Evolutionary conservation across 2,113 vertebrate species (phyloP).

Genomic region (Hyaena hyaena): DNA sequence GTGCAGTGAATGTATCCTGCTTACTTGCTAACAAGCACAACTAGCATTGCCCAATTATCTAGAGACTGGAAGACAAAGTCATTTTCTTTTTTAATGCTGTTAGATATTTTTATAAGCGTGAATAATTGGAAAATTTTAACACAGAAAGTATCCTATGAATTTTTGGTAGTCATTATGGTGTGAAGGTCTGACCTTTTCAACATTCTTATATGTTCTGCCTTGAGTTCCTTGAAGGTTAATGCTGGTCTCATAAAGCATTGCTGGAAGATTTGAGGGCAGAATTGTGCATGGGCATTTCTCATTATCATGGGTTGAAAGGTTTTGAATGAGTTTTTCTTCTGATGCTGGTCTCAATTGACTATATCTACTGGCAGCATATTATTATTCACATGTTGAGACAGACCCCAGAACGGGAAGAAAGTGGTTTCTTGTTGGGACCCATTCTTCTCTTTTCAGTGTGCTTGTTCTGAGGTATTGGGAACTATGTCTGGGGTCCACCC

Average conservation of each 20-base stretch:
- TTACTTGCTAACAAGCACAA: slow-evolving; percentile 51
- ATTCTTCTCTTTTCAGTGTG: neutral
- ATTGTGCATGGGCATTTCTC: slow-evolving; percentile 25
- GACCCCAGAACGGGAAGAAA: neutral
- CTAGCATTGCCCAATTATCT: neutral
- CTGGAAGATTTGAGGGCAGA: neutral
- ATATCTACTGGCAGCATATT: neutral
- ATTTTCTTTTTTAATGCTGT: neutral
- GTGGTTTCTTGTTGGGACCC: neutral
- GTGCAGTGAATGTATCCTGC: neutral
- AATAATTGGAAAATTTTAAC: slow-evolving; percentile 66
- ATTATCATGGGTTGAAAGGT: slow-evolving; percentile 25
- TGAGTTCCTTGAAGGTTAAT: slow-evolving; percentile 49
- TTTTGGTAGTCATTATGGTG: slow-evolving; percentile 46
- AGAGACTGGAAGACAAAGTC: neutral
- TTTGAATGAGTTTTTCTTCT: neutral
- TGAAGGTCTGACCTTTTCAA: slow-evolving; percentile 57
- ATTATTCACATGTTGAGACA: neutral
- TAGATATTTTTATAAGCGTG: slow-evolving; percentile 48
- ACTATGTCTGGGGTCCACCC: no score
- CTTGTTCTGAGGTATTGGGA: neutral
- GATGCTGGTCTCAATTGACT: slow-evolving; percentile 11
- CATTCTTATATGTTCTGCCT: slow-evolving; percentile 31
- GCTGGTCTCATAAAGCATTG: slow-evolving; percentile 17
- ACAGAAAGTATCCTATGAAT: slow-evolving; percentile 52